Evolutionary conservation across 2,888 invertebrate species (phyloP), one percentile per base, ranked within the genome.

Genomic region (Embidobia sp.): DNA sequence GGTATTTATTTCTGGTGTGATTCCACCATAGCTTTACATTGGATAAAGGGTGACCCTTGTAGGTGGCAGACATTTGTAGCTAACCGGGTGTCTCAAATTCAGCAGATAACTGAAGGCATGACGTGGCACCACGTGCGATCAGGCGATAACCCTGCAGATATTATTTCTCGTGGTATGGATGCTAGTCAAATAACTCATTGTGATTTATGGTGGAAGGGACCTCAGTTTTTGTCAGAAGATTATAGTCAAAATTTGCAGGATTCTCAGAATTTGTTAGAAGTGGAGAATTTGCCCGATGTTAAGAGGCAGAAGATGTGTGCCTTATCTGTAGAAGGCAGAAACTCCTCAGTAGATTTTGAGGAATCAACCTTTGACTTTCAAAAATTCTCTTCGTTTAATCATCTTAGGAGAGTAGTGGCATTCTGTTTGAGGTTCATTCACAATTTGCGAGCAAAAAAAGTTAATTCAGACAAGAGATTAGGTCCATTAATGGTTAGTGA

Each of bases 401-500:
- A 35, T 7, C 1, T 35, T 2, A 51, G 33, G 35, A 35, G 35
- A 2, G 35, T 22, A 1, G 27, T 22, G 7, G 35, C 51, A n/a
- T 51, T 22, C 22, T 35, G 51, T 35, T 35, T 51, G 4, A 2
- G 51, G 10, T 51, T 35, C 61, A 10, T 66, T 40, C 22, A 55
- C 15, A 26, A 53, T 49, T 35, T 44, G 31, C 27, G 11, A 44
- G 22, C 15, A 16, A 42, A 40, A 59, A 82, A 31, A 31, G n/a
- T 2, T 31, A n/a, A n/a, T n/a, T n/a, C n/a, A n/a, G n/a, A n/a
- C n/a, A n/a, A 16, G 78, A 11, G 42, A 0, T 48, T 7, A 18
- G 80, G 26, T 80, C 78, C 37, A 44, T 75, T 22, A 76, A 77
- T 37, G 18, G 37, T 40, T 13, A 10, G 33, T 1, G 59, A 69